phyloP scores from a whole-genome alignment of 2,113 vertebrate genomes.

The Struthio camelus region DNA sequence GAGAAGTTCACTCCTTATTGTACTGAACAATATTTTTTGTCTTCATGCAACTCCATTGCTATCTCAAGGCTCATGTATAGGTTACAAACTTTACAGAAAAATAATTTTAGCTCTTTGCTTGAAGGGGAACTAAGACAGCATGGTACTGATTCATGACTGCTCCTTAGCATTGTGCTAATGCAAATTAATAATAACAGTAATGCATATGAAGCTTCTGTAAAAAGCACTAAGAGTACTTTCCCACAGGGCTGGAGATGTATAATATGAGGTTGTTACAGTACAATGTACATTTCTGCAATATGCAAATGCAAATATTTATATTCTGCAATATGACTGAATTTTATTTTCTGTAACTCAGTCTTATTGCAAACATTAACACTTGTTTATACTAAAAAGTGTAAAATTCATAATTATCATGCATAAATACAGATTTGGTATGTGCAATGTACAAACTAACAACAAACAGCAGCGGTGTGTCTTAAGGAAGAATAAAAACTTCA shows the following conservation, averaged over 20 bases:
- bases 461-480: background rate
- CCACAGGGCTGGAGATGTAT: background rate
- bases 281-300: background rate
- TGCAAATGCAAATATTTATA: background rate
- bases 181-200: background rate
- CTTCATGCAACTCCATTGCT: background rate
- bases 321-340: conserved; percentile 1
- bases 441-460: background rate
- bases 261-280: background rate
- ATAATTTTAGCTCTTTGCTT: background rate
- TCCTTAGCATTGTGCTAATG: background rate
- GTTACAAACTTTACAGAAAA: background rate
- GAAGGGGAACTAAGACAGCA: background rate
- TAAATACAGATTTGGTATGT: conserved; percentile 17
- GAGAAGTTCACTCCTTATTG: background rate
- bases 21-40: background rate
- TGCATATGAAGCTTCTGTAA: background rate
- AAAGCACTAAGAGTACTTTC: background rate
- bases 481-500: conserved; percentile 19
- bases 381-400: background rate
- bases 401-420: background rate
- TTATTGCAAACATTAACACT: conserved; percentile 42
- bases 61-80: background rate
- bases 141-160: background rate
- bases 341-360: conserved; percentile 6